Percentiles rank a stretch among this genome's conserved stretches.
These are phyloP conservation scores for Idris sp. DNA, from an alignment of 1,140 invertebrate genomes.

Conservation along the genomic window DNA sequence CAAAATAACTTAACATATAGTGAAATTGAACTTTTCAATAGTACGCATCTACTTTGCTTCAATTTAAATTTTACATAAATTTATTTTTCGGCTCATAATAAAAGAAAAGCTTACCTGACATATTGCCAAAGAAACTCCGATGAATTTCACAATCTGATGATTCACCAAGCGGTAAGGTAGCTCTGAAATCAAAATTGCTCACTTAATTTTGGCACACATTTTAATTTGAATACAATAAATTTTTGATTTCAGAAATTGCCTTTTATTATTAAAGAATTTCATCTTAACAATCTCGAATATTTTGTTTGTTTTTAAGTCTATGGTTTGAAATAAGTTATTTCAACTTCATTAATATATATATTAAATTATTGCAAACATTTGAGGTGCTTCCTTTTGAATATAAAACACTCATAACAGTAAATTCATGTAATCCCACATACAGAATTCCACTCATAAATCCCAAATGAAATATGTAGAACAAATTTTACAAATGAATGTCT, in stretches of 20 bases:
- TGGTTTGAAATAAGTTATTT: no score
- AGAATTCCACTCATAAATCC: slow-evolving; percentile 10
- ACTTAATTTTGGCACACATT: not conserved
- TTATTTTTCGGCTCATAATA: not conserved
- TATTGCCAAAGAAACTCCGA: slow-evolving; percentile 73
- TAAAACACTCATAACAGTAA: slow-evolving; percentile 6
- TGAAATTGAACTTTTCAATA: no score
- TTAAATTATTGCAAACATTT: no score
- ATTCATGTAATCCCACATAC: slow-evolving; percentile 5
- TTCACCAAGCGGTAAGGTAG: slow-evolving; percentile 87
- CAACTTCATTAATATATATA: no score
- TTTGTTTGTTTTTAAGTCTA: no score
- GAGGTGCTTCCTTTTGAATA: not conserved
- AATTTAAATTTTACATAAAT: not conserved
- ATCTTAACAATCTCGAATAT: no score
- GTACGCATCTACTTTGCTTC: not conserved
- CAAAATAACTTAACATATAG: not conserved
- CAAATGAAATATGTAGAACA: slow-evolving; percentile 19
- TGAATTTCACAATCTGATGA: slow-evolving; percentile 78
- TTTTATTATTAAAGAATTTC: no score
- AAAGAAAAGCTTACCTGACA: slow-evolving; percentile 73
- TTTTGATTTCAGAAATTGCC: no score
- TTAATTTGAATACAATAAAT: no score
- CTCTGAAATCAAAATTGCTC: slow-evolving; percentile 79
- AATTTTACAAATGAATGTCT: slow-evolving; percentile 13